A percentile compares a stretch with the other conserved stretches of the same genome.
phyloP scores from a whole-genome alignment of 2,888 invertebrate species.

The Xylota sylvarum region DNA sequence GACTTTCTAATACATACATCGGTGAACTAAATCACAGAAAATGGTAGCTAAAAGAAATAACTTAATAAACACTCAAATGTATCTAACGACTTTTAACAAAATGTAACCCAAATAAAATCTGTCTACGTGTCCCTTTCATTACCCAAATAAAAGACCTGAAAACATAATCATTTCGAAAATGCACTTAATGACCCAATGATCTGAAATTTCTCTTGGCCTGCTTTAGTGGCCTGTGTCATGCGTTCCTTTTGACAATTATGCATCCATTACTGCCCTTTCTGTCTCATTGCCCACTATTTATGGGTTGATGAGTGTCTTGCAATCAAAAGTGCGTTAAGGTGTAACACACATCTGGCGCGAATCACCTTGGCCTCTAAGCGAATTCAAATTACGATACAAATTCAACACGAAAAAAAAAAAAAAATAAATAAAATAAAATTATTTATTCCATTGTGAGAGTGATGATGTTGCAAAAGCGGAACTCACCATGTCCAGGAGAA shows the following conservation, averaged over 20 bases:
- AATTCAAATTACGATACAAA: constrained; percentile 41
- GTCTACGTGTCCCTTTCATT: neutral
- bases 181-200: constrained; percentile 34
- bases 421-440: neutral
- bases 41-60: too few species aligned
- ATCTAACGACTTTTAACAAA: constrained; percentile 1
- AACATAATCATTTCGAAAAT: constrained; percentile 8
- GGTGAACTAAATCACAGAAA: too few species aligned
- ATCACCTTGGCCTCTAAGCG: constrained; percentile 65
- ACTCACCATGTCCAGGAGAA: constrained; percentile 53
- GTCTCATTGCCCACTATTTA: neutral
- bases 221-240: constrained; percentile 13
- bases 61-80: neutral
- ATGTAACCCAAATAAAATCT: constrained; percentile 1
- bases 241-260: constrained; percentile 13
- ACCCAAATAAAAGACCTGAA: neutral
- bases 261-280: constrained; percentile 23
- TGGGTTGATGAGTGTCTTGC: constrained; percentile 20
- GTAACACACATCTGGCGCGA: constrained; percentile 22
- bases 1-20: too few species aligned
- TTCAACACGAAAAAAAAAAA: constrained; percentile 23
- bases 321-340: constrained; percentile 37
- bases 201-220: constrained; percentile 32
- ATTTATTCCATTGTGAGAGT: constrained; percentile 10
- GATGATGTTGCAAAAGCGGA: constrained; percentile 47